Base-by-base conservation (phyloP, 2,888 invertebrate species). In the Ormyrus nitidulus region DNA sequence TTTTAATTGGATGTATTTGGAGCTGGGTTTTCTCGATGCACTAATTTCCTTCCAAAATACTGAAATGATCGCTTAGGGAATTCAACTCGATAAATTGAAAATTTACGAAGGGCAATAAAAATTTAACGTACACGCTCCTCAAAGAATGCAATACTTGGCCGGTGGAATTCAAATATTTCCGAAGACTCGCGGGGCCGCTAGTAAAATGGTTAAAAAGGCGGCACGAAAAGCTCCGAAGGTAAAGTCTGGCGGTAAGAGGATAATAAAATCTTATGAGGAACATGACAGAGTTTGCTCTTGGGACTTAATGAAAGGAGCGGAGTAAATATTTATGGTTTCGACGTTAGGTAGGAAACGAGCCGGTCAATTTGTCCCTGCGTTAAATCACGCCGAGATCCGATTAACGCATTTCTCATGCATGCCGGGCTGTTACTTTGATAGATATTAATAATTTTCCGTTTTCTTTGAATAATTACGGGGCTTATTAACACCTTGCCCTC, bases 301-400 rank as follows among this genome's bases (percentile, higher is more conserved):
- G 74, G 83, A 82, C 84, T 86, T 86, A 87, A 88, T 87, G 84
- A 88, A 87, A 86, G 83, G 72, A 71, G 69, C 81, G 77, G 74
- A 79, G 84, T 84, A 87, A 89, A 89, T 88, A 88, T 89, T 89
- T 88, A 86, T 85, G 85, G 74, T 75, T 69, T 59, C 71, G 46
- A 53, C 58, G 70, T 74, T 62, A 59, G 56, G 76, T 79, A 56
- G 76, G 76, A 61, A 61, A 78, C 56, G 70, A 71, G 64, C 64
- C 53, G 68, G 10, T 69, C 53, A 73, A 73, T 79, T 79, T 79
- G 71, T 79, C 73, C 68, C 66, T 44, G 51, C 56, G 68, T 54
- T 74, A 73, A 73, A 78, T 78, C 73, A 74, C 73, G 66, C n/a
- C 61, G 51, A 13, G 51, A 13, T 34, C 62, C 44, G 64, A 72